These are phyloP conservation scores for Pampus argenteus DNA, from an alignment of 2,797 vertebrate species.

Conservation along the genomic window DNA sequence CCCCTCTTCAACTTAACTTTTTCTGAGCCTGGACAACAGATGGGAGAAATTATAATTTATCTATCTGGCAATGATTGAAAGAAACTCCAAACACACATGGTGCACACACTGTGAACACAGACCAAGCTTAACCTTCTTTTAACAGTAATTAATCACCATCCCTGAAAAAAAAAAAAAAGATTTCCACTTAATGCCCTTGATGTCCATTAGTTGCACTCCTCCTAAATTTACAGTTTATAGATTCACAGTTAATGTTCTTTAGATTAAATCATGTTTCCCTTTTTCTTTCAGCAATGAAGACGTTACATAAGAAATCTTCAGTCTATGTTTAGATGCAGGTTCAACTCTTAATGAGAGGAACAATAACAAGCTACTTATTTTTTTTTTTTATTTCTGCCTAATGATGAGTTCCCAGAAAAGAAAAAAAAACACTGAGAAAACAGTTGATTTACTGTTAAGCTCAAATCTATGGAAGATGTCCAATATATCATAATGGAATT, in stretches of 20 bases:
- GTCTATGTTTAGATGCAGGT: constrained; percentile 49
- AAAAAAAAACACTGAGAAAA: neutral
- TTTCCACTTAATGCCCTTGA: constrained; percentile 32
- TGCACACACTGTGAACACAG: constrained; percentile 28
- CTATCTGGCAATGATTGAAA: constrained; percentile 61
- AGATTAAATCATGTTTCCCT: neutral
- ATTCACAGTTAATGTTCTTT: constrained; percentile 4
- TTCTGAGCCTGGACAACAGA: constrained; percentile 52
- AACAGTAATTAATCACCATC: constrained; percentile 50
- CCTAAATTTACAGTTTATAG: constrained; percentile 21
- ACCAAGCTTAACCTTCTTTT: constrained; percentile 35
- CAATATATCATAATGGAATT: constrained; percentile 3
- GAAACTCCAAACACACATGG: constrained; percentile 46
- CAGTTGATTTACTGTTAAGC: constrained; percentile 14
- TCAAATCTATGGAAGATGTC: constrained; percentile 26
- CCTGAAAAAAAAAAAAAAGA: constrained; percentile 16
- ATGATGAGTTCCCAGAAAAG: constrained; percentile 16
- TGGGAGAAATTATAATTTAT: constrained; percentile 62
- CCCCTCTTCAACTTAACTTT: constrained; percentile 28
- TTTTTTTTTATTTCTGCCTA: constrained; percentile 29
- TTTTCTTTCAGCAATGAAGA: neutral
- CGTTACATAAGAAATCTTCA: constrained; percentile 31
- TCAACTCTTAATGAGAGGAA: constrained; percentile 37
- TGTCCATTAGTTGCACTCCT: constrained; percentile 15
- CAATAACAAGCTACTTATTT: constrained; percentile 24